These are phyloP conservation scores for Deroplatys truncata DNA, from an alignment of 2,888 invertebrate genomes.

Conservation along the genomic window DNA sequence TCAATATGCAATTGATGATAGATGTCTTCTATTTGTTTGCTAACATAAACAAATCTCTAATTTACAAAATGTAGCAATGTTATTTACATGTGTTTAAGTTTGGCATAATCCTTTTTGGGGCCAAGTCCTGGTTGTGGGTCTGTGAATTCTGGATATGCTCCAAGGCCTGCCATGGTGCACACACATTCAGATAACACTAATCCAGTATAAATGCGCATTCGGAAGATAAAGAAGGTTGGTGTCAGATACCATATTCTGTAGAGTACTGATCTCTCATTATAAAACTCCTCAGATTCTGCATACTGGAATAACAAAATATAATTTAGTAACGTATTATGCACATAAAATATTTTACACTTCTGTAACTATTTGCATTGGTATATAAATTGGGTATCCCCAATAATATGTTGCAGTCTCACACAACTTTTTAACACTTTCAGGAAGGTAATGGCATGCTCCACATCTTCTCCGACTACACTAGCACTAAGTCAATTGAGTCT, in stretches of 20 bases:
- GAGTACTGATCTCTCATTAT: constrained; percentile 61
- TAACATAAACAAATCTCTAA: too few species aligned
- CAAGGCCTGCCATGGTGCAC: constrained; percentile 87
- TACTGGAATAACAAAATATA: constrained; percentile 56
- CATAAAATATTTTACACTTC: neutral
- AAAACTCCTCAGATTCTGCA: constrained; percentile 71
- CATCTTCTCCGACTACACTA: too few species aligned
- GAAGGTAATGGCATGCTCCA: too few species aligned
- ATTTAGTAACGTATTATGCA: neutral
- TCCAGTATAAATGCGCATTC: constrained; percentile 86
- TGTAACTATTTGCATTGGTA: neutral
- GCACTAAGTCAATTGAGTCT: too few species aligned
- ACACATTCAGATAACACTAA: constrained; percentile 87
- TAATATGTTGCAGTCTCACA: too few species aligned
- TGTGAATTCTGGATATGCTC: constrained; percentile 78
- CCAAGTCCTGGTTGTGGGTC: constrained; percentile 78
- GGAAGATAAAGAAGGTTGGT: constrained; percentile 82
- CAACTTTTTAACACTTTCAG: too few species aligned
- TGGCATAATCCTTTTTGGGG: constrained; percentile 68
- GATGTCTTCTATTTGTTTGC: too few species aligned
- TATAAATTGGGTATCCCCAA: too few species aligned
- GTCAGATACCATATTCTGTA: constrained; percentile 83
- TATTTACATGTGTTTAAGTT: constrained; percentile 55
- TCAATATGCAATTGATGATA: too few species aligned
- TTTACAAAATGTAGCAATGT: too few species aligned